These are phyloP conservation scores for Microcebus murinus DNA, from an alignment of 2,113 vertebrate genomes.

Conservation along the genomic window DNA sequence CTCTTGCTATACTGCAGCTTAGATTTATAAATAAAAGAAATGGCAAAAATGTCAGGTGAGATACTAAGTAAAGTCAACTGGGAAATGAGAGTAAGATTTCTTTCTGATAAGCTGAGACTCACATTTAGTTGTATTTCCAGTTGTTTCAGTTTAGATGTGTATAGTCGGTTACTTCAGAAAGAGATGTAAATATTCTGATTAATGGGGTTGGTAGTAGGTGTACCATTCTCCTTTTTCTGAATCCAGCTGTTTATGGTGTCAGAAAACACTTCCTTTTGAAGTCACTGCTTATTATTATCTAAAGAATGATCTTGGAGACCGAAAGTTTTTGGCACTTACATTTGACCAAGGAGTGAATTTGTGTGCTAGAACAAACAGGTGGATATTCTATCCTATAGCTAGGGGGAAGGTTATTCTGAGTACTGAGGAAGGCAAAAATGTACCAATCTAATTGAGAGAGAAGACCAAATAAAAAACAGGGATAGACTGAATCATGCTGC, in stretches of 20 bases:
- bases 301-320: conserved; percentile 38
- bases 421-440: not conserved
- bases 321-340: conserved; percentile 9
- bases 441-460: not conserved
- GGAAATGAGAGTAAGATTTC: conserved; percentile 46
- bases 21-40: conserved; percentile 64
- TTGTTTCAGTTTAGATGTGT: conserved; percentile 54
- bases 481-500: not conserved
- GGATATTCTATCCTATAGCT: not conserved
- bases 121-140: conserved; percentile 52
- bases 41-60: conserved; percentile 50
- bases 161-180: conserved; percentile 36
- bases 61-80: conserved; percentile 50
- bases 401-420: not conserved
- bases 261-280: conserved; percentile 39
- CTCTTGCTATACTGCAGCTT: not conserved
- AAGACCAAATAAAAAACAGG: not conserved
- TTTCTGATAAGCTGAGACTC: conserved; percentile 53
- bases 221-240: not conserved
- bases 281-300: not conserved
- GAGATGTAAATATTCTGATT: conserved; percentile 5
- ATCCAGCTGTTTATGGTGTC: not conserved
- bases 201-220: not conserved
- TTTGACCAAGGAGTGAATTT: conserved; percentile 49
- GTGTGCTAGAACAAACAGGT: not conserved